Evolutionary conservation across 2,888 invertebrate genomes (phyloP).

Genomic region (Flabesymbios commensalis): DNA sequence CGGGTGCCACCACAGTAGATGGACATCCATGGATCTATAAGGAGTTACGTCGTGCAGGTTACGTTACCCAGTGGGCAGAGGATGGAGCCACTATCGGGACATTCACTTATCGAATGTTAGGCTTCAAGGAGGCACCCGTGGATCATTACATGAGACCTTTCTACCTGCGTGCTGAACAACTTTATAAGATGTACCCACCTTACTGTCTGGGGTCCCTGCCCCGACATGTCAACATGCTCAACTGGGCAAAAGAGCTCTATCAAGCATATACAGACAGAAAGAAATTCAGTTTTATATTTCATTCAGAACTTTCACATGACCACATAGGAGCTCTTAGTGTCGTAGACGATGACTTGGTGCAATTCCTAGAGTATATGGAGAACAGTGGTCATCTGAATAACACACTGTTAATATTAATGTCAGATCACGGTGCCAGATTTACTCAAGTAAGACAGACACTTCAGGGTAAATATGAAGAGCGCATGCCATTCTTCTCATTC

Average conservation of each 20-base stretch:
- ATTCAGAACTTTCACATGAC: slow-evolving; percentile 49
- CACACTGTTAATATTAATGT: slow-evolving; percentile 50
- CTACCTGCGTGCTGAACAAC: slow-evolving; percentile 46
- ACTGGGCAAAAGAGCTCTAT: slow-evolving; percentile 51
- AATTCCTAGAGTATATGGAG: slow-evolving; percentile 40
- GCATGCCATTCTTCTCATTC: slow-evolving; percentile 53
- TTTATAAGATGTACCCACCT: slow-evolving; percentile 1
- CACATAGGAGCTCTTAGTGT: slow-evolving; percentile 29
- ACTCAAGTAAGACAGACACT: slow-evolving; percentile 44
- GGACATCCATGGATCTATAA: slow-evolving; percentile 53
- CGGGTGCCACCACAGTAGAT: slow-evolving; percentile 39
- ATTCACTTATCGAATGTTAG: slow-evolving; percentile 52
- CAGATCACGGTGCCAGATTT: slow-evolving; percentile 54
- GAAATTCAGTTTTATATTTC: slow-evolving; percentile 51
- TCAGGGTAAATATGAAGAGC: slow-evolving; percentile 54
- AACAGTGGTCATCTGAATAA: slow-evolving; percentile 42
- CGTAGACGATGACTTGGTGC: slow-evolving; percentile 30
- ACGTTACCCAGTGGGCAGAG: slow-evolving; percentile 55
- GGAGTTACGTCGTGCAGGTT: slow-evolving; percentile 45
- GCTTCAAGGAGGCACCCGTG: slow-evolving; percentile 50
- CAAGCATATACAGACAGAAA: slow-evolving; percentile 35
- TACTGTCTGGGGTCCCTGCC: slow-evolving; percentile 47
- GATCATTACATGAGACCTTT: slow-evolving; percentile 60
- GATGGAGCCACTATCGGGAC: slow-evolving; percentile 50
- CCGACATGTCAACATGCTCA: slow-evolving; percentile 46